Conservation (phyloP, 1,140 invertebrate genomes). For the Tetramorium alpestre region DNA sequence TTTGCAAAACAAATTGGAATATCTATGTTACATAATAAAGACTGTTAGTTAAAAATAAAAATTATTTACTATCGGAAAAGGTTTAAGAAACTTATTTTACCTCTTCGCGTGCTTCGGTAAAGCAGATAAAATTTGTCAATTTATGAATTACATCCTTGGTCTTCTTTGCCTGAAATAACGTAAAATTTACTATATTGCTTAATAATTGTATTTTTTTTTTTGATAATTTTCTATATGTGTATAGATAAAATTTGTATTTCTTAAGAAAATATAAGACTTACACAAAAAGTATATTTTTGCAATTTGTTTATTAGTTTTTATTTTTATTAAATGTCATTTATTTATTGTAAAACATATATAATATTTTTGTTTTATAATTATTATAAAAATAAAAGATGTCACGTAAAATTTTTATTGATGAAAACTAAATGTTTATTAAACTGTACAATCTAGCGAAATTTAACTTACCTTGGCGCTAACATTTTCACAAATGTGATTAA, state of each 20-base stretch:
- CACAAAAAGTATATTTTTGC: not conserved
- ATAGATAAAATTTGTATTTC: not conserved
- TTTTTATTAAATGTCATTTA: too few species aligned
- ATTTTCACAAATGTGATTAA: conserved; percentile 28
- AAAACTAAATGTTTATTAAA: not conserved
- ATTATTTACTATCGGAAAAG: too few species aligned
- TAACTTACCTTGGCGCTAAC: conserved; percentile 12
- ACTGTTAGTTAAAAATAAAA: not conserved
- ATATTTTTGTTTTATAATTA: too few species aligned
- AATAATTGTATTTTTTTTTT: not conserved
- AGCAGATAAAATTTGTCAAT: conserved; percentile 12
- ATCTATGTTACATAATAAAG: not conserved
- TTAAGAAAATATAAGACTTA: not conserved
- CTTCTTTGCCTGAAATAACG: conserved; percentile 10
- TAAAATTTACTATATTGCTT: not conserved
- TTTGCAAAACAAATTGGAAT: conserved; percentile 12
- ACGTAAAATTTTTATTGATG: not conserved
- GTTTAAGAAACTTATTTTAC: not conserved
- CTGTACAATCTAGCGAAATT: not conserved
- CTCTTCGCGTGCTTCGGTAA: not conserved
- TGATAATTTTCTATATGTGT: not conserved
- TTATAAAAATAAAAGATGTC: not conserved
- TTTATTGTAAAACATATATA: too few species aligned
- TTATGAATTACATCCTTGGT: conserved; percentile 3
- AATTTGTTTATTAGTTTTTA: not conserved